Evolutionary conservation across 2,113 vertebrate genomes (phyloP).

Genomic region (Euleptes europaea): DNA sequence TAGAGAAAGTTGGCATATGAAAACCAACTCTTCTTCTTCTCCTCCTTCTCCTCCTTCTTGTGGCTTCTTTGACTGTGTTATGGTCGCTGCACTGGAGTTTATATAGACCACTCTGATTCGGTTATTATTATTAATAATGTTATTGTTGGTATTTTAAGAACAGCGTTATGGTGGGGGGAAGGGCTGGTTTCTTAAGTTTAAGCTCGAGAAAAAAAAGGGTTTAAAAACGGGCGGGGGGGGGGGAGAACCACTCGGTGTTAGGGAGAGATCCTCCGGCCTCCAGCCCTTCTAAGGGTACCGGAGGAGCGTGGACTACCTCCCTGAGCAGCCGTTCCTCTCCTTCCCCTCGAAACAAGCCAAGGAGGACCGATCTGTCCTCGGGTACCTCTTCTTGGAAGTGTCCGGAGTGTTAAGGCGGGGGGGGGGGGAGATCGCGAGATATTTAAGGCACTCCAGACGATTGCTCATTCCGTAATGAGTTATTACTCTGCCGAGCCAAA

Average conservation of each 20-base stretch:
- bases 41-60: no score
- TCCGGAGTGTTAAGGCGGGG: not conserved
- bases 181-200: not conserved
- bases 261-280: no score
- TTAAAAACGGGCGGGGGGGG: no score
- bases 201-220: not conserved
- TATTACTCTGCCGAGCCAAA: conserved; percentile 53
- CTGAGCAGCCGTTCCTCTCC: no score
- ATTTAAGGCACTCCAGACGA: conserved; percentile 36
- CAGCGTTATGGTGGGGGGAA: no score
- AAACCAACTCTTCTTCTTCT: no score
- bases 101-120: no score
- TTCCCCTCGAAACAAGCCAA: not conserved
- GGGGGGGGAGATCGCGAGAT: not conserved
- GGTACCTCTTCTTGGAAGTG: conserved; percentile 6
- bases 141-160: no score
- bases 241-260: no score
- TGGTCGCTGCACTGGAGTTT: no score
- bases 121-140: no score
- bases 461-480: conserved; percentile 55
- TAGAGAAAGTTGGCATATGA: no score
- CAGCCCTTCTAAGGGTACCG: not conserved
- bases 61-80: not conserved
- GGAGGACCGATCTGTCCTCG: not conserved
- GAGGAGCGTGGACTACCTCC: not conserved